Percentiles rank a stretch among this genome's conserved stretches.
These are phyloP conservation scores for Mesorhabditis sp. DNA, from an alignment of 2,888 invertebrate genomes.

Conservation along the genomic window DNA sequence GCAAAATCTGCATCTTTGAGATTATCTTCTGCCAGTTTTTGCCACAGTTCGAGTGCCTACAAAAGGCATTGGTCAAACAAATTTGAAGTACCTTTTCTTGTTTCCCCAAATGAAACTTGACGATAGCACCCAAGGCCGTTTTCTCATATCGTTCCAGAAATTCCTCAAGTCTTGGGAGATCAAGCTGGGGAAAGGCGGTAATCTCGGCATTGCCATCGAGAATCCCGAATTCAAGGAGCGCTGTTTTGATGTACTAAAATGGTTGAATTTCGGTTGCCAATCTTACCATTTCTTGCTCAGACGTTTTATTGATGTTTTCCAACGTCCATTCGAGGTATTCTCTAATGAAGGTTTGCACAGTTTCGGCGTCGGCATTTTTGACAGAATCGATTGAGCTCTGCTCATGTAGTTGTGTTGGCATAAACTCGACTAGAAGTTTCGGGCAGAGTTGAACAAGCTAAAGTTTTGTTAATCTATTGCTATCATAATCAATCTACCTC, in stretches of 20 bases:
- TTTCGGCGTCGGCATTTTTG: not conserved
- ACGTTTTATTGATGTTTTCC: too few species aligned
- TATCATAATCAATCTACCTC: not conserved
- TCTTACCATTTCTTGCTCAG: not conserved
- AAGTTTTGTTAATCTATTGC: not conserved
- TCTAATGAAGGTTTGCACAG: not conserved
- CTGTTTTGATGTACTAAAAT: not conserved
- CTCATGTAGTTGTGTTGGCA: not conserved
- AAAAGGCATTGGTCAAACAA: not conserved
- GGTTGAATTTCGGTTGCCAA: not conserved
- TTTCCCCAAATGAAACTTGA: not conserved
- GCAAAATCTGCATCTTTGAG: not conserved
- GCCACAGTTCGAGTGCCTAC: not conserved
- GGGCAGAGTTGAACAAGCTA: not conserved
- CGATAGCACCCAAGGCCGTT: not conserved
- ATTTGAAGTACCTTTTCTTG: not conserved
- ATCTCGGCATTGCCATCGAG: not conserved
- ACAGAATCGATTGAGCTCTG: not conserved
- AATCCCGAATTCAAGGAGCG: not conserved
- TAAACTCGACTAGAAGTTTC: not conserved
- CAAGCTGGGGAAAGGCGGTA: not conserved
- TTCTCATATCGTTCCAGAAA: not conserved
- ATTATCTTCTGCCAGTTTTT: not conserved
- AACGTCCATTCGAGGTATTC: not conserved
- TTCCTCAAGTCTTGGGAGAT: not conserved